These are phyloP conservation scores for Helicoverpa armigera DNA, from an alignment of 1,140 invertebrate genomes.

Conservation along the genomic window DNA sequence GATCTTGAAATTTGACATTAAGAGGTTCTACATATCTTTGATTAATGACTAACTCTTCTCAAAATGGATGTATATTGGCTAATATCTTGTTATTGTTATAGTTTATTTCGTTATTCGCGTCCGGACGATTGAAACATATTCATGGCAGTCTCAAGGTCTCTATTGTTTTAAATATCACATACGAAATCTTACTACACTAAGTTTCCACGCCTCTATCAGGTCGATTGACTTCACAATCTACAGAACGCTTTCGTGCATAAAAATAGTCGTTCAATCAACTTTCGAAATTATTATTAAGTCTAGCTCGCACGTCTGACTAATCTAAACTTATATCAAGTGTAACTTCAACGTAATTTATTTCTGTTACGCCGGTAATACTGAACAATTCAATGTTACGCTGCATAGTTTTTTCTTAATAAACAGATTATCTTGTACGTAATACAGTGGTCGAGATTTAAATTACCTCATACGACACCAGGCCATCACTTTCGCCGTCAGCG, in stretches of 20 bases:
- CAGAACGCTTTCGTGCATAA: constrained; percentile 4
- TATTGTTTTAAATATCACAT: constrained; percentile 50
- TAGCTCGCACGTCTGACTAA: constrained; percentile 21
- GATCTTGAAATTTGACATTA: constrained; percentile 55
- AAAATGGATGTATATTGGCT: constrained; percentile 53
- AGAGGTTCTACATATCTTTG: constrained; percentile 58
- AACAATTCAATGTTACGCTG: constrained; percentile 39
- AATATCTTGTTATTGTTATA: constrained; percentile 62
- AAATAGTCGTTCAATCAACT: constrained; percentile 35
- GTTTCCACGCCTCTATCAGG: constrained; percentile 24
- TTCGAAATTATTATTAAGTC: constrained; percentile 21
- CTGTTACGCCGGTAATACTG: constrained; percentile 24
- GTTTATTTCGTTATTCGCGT: constrained; percentile 53
- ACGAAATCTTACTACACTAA: constrained; percentile 31
- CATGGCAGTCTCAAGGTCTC: constrained; percentile 62
- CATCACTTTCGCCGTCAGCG: constrained; percentile 66
- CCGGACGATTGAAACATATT: constrained; percentile 36
- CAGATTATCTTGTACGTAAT: constrained; percentile 58
- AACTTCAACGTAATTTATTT: constrained; percentile 20
- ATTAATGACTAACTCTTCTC: constrained; percentile 62
- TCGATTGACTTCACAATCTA: constrained; percentile 25
- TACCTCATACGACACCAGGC: constrained; percentile 59
- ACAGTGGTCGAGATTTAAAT: constrained; percentile 65
- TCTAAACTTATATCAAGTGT: constrained; percentile 17
- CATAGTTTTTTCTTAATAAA: constrained; percentile 52